Conservation (phyloP, 2,888 invertebrate genomes). For the Heteropelma amictum region DNA sequence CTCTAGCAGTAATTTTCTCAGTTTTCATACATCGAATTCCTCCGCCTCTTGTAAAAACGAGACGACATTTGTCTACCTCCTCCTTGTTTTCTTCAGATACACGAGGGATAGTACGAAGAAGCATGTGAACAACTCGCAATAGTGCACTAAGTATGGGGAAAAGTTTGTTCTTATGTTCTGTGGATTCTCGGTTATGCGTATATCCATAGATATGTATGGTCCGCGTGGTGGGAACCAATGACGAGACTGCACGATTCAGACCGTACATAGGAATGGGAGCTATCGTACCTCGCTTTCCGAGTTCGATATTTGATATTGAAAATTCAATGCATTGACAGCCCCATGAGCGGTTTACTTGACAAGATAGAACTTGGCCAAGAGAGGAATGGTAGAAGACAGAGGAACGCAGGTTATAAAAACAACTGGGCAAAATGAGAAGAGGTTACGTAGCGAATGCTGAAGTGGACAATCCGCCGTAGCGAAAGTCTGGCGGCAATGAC, state of each 20-base stretch:
- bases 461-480: constrained; percentile 13
- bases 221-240: background rate
- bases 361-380: constrained; percentile 68
- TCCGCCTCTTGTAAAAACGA: constrained; percentile 12
- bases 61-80: constrained; percentile 14
- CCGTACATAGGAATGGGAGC: constrained; percentile 24
- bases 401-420: constrained; percentile 7
- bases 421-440: constrained; percentile 26
- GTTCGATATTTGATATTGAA: constrained; percentile 61
- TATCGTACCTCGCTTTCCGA: constrained; percentile 28
- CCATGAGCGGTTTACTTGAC: constrained; percentile 69
- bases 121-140: background rate
- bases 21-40: constrained; percentile 16
- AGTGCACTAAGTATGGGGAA: constrained; percentile 23
- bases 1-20: constrained; percentile 23
- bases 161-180: constrained; percentile 38
- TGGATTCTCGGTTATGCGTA: background rate
- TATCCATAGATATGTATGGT: background rate
- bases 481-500: constrained; percentile 3
- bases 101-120: constrained; percentile 38
- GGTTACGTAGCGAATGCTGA: constrained; percentile 44
- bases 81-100: constrained; percentile 39
- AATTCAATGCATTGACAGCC: constrained; percentile 56
- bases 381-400: constrained; percentile 1
- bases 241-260: background rate